Evolutionary conservation across 1,140 invertebrate genomes (phyloP), one percentile per base, ranked within the genome.

Genomic region (Drosophila mojavensis): DNA sequence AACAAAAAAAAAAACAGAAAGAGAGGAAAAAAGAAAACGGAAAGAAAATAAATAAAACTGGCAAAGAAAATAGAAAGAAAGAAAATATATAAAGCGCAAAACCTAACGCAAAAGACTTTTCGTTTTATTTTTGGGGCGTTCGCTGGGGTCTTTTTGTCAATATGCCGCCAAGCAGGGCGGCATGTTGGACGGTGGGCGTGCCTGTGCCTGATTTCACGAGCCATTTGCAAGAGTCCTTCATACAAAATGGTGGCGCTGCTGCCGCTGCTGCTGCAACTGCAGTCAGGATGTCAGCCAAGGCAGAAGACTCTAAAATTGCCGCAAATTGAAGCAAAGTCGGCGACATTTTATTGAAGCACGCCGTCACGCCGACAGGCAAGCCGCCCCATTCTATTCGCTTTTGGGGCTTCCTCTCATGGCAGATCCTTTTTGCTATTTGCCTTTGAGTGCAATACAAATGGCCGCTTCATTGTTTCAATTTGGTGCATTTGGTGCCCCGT

Each of bases 401-500:
- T n/a, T n/a, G 11, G 11, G 10, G 11, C 41, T 7, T 6, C 43
- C 13, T n/a, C 43, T 15, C 43, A 7, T 9, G 33, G 33, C 33
- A 33, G 7, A 33, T 9, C 33, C 33, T 33, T 33, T 33, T 33
- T 33, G 33, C 36, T 39, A 13, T 50, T 62, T 43, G 28, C 9
- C 41, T 56, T 67, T 48, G 33, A 33, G 69, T 39, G 51, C 43
- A 65, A 47, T 47, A 60, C 50, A 82, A 86, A 68, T 61, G 60
- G 55, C 62, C 60, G 66, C 51, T 66, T 78, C 64, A 78, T 82
- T 82, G 75, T 79, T 82, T 79, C 83, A 85, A 88, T 85, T 85
- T 60, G 69, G 70, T 62, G 48, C 70, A 78, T 72, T 82, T 72
- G 36, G 36, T 36, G 56, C 33, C 33, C 10, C 36, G 3, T 10